Percentiles rank a stretch among this genome's conserved stretches.
phyloP scores from a whole-genome alignment of 2,797 vertebrate species.

The Sarcophilus harrisii region DNA sequence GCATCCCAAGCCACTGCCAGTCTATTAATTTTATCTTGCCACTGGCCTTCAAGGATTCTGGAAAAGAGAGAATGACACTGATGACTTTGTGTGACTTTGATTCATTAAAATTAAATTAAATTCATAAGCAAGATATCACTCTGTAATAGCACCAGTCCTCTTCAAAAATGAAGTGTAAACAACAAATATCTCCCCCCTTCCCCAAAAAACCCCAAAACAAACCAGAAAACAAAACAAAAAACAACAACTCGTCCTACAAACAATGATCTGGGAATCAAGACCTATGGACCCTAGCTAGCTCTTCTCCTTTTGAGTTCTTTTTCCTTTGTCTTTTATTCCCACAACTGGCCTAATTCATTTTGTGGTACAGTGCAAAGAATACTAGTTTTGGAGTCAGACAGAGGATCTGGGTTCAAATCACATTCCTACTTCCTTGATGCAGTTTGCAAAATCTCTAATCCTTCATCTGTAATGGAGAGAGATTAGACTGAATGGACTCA shows the following conservation, averaged over 20 bases:
- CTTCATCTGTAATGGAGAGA: neutral
- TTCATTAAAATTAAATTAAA: neutral
- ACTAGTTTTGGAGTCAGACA: neutral
- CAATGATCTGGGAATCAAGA: neutral
- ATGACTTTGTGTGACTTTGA: neutral
- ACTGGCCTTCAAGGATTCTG: neutral
- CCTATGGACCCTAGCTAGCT: neutral
- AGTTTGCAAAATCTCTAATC: neutral
- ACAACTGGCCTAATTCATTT: neutral
- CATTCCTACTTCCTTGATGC: neutral
- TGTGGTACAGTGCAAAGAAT: neutral
- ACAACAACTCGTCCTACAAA: neutral
- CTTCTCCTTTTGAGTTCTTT: neutral
- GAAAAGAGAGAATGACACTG: neutral
- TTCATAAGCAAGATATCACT: neutral
- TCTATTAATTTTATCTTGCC: neutral
- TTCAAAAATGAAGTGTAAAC: neutral
- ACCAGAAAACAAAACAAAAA: neutral
- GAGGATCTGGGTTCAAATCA: neutral
- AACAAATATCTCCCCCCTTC: neutral
- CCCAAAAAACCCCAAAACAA: too few species aligned
- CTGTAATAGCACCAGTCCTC: neutral
- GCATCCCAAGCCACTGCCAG: neutral
- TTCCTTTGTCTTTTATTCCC: neutral
- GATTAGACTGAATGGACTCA: neutral